phyloP scores from a whole-genome alignment of 1,140 invertebrate species.

The Cyrtorhinus lividipennis region DNA sequence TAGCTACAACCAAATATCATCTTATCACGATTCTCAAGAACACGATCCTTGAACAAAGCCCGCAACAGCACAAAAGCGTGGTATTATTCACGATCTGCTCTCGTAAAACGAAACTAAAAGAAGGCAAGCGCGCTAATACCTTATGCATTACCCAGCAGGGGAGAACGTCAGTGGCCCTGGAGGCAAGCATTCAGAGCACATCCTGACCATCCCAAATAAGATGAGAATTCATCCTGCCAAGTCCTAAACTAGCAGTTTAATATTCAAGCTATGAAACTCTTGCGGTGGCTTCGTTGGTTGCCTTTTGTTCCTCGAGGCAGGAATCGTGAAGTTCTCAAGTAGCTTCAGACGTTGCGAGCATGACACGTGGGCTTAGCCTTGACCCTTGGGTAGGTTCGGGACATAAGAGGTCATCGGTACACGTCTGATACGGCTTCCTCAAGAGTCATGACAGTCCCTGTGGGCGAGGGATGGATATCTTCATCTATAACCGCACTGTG shows the following conservation, averaged over 20 bases:
- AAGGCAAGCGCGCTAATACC: not conserved
- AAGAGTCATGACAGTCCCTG: no score
- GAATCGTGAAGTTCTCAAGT: not conserved
- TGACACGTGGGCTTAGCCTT: not conserved
- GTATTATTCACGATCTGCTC: not conserved
- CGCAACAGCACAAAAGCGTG: not conserved
- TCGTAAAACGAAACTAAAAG: not conserved
- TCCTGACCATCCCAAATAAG: conserved; percentile 3
- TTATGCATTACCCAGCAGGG: not conserved
- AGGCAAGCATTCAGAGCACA: conserved; percentile 6
- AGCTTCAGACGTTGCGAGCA: not conserved
- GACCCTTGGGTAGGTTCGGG: not conserved
- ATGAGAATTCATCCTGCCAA: no score
- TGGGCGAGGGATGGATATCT: no score
- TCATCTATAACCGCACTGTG: no score
- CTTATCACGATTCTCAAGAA: no score
- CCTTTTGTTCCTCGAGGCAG: conserved; percentile 4
- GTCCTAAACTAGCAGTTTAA: not conserved
- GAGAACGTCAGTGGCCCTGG: not conserved
- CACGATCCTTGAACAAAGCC: not conserved
- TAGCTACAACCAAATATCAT: no score
- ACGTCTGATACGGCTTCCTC: not conserved
- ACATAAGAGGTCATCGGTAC: not conserved
- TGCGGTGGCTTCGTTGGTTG: not conserved
- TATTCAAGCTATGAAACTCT: conserved; percentile 2